phyloP scores from a whole-genome alignment of 2,888 invertebrate genomes.

The Erynnis tages region DNA sequence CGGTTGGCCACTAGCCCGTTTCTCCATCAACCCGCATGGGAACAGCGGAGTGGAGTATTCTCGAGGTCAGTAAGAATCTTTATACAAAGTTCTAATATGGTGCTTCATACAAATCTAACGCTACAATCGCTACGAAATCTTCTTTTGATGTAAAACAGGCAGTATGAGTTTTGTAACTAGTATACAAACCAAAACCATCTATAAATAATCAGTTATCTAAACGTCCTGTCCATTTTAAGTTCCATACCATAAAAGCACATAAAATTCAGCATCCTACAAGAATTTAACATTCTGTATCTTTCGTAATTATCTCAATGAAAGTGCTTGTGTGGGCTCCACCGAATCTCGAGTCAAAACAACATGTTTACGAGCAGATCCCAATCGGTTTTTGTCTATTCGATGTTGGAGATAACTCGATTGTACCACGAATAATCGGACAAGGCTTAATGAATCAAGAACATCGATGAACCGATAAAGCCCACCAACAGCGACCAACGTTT shows the following conservation, averaged over 20 bases:
- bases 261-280: slow-evolving; percentile 1
- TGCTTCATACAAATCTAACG: too few species aligned
- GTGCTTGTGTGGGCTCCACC: slow-evolving; percentile 17
- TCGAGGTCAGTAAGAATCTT: too few species aligned
- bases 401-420: slow-evolving; percentile 51
- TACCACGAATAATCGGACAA: slow-evolving; percentile 55
- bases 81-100: too few species aligned
- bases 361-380: slow-evolving; percentile 39
- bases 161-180: neutral
- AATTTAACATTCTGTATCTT: slow-evolving; percentile 24
- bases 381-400: slow-evolving; percentile 44
- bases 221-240: neutral
- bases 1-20: too few species aligned
- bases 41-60: too few species aligned
- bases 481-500: slow-evolving; percentile 46
- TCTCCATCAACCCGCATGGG: too few species aligned
- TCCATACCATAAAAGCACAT: neutral
- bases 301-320: slow-evolving; percentile 19
- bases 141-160: too few species aligned
- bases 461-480: slow-evolving; percentile 58
- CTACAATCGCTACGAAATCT: too few species aligned
- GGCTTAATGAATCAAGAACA: slow-evolving; percentile 62
- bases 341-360: slow-evolving; percentile 24
- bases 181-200: neutral
- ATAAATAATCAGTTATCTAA: neutral